Evolutionary conservation across 2,113 vertebrate species (phyloP).

Genomic region (Ammodramus savannarum): DNA sequence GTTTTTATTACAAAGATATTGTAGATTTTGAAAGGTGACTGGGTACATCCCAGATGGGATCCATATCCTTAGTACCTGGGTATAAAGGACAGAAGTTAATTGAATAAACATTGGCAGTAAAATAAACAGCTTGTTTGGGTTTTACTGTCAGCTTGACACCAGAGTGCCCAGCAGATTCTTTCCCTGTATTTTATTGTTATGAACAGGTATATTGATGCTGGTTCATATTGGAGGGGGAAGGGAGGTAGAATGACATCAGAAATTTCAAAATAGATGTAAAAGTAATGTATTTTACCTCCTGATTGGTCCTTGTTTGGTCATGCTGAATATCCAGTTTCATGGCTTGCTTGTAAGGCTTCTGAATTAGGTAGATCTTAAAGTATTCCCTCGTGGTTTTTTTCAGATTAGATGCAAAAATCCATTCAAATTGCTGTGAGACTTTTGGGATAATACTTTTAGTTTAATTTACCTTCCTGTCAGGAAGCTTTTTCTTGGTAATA

Average conservation of each 20-base stretch:
- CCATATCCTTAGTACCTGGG: neutral
- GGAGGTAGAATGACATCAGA: neutral
- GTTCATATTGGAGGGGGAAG: neutral
- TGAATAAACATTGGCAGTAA: neutral
- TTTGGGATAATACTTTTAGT: neutral
- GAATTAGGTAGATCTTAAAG: neutral
- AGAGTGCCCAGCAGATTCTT: neutral
- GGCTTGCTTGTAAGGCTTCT: neutral
- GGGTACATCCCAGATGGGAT: neutral
- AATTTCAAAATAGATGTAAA: neutral
- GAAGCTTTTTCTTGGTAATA: neutral
- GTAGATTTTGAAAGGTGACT: neutral
- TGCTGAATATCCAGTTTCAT: neutral
- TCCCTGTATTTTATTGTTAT: neutral
- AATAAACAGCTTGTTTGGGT: neutral
- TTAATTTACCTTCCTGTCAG: neutral
- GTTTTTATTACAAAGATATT: neutral
- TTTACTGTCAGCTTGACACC: neutral
- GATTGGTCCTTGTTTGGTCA: neutral
- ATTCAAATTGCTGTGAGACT: neutral
- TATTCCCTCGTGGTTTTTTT: neutral
- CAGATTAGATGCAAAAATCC: neutral
- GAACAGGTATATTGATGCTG: neutral
- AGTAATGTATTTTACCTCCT: neutral
- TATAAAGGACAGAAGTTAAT: neutral